Percentiles rank a stretch among this genome's conserved stretches.
Evolutionary conservation across 2,113 vertebrate genomes (phyloP).

Genomic region (Erinaceus europaeus): DNA sequence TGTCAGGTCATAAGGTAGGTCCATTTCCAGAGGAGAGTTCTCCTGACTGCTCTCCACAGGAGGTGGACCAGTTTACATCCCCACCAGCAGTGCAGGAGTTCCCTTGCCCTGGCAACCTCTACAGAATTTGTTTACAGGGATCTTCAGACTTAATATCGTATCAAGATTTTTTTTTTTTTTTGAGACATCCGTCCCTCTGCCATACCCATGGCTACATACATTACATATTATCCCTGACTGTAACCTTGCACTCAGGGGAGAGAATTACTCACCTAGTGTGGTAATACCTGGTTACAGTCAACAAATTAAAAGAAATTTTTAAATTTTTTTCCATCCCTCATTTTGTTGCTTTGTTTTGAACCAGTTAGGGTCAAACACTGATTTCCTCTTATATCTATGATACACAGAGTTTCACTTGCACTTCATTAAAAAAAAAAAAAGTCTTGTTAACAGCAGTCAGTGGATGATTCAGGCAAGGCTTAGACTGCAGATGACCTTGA

Average conservation of each 20-base stretch:
- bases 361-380: not conserved
- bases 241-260: not conserved
- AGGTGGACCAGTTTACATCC: too few relatives aligned
- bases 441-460: not conserved
- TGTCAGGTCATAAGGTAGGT: accelerated
- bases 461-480: not conserved
- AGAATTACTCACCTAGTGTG: not conserved
- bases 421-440: not conserved
- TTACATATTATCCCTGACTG: not conserved
- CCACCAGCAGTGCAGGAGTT: too few relatives aligned
- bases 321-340: not conserved
- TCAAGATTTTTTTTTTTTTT: too few relatives aligned
- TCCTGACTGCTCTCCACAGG: too few relatives aligned
- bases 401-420: not conserved
- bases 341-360: not conserved
- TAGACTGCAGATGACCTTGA: not conserved
- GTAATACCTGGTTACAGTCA: not conserved
- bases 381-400: not conserved
- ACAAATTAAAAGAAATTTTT: not conserved
- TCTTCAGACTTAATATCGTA: too few relatives aligned
- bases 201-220: too few relatives aligned
- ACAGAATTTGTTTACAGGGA: too few relatives aligned
- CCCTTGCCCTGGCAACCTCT: too few relatives aligned
- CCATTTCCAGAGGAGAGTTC: too few relatives aligned
- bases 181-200: too few relatives aligned